These are phyloP conservation scores for Magallana angulata DNA, from an alignment of 1,140 invertebrate genomes.

Conservation along the genomic window DNA sequence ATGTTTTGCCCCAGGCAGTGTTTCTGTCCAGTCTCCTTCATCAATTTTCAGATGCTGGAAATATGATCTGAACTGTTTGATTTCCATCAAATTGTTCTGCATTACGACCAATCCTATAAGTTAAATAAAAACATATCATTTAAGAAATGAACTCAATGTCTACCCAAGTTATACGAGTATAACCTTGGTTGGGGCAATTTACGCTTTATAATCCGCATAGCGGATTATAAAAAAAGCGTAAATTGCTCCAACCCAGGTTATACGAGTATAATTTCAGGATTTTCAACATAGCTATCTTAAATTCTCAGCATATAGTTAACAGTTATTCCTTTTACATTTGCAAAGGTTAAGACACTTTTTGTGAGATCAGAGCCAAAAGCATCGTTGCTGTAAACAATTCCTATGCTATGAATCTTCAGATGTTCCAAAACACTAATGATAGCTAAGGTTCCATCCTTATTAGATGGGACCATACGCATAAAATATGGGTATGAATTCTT, in stretches of 20 bases:
- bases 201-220: no score
- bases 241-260: no score
- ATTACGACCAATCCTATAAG: conserved; percentile 30
- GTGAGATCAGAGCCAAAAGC: neutral
- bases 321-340: neutral
- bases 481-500: neutral
- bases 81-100: conserved; percentile 17
- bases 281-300: neutral
- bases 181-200: no score
- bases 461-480: conserved; percentile 13
- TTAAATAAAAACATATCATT: neutral
- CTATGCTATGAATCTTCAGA: neutral
- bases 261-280: neutral
- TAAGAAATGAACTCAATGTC: no score
- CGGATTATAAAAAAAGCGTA: no score
- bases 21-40: neutral
- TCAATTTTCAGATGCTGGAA: conserved; percentile 27
- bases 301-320: neutral
- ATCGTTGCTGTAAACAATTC: neutral
- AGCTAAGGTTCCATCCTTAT: neutral
- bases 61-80: conserved; percentile 31
- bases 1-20: conserved; percentile 27
- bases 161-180: no score
- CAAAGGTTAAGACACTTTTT: neutral
- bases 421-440: neutral